Percentiles rank a stretch among this genome's conserved stretches.
phyloP scores from a whole-genome alignment of 2,797 vertebrate species.

The Syndactyla subalaris region DNA sequence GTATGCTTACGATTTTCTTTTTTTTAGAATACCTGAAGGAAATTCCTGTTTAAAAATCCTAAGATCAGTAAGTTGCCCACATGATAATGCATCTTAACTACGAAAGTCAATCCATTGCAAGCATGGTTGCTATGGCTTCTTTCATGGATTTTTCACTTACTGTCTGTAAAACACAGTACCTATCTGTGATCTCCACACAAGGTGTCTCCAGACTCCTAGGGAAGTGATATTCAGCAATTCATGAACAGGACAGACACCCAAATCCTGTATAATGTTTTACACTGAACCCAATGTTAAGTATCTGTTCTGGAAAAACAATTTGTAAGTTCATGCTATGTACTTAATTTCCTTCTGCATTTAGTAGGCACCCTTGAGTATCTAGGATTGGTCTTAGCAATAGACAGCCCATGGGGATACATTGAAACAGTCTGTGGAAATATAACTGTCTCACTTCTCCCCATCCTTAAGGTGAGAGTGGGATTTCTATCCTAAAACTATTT shows the following conservation, averaged over 20 bases:
- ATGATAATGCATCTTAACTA: background rate
- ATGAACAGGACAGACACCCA: background rate
- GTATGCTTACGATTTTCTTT: background rate
- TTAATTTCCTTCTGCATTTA: background rate
- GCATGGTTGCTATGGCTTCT: background rate
- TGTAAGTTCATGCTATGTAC: background rate
- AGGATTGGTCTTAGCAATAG: background rate
- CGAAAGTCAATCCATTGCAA: background rate
- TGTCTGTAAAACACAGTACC: background rate
- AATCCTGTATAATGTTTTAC: background rate
- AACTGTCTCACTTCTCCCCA: background rate
- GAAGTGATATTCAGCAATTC: background rate
- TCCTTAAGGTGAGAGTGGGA: background rate
- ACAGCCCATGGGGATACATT: background rate
- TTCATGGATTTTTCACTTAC: background rate
- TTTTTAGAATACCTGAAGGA: background rate
- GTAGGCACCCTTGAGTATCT: background rate
- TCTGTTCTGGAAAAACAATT: background rate
- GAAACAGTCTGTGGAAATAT: background rate
- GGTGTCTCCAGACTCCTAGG: background rate
- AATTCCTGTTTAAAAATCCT: background rate
- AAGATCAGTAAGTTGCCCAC: background rate
- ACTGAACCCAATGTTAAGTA: background rate
- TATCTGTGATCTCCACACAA: slow-evolving; percentile 4
- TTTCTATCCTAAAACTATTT: background rate